These are phyloP conservation scores for Drosophila neocordata DNA, from an alignment of 1,140 invertebrate species.

Conservation along the genomic window DNA sequence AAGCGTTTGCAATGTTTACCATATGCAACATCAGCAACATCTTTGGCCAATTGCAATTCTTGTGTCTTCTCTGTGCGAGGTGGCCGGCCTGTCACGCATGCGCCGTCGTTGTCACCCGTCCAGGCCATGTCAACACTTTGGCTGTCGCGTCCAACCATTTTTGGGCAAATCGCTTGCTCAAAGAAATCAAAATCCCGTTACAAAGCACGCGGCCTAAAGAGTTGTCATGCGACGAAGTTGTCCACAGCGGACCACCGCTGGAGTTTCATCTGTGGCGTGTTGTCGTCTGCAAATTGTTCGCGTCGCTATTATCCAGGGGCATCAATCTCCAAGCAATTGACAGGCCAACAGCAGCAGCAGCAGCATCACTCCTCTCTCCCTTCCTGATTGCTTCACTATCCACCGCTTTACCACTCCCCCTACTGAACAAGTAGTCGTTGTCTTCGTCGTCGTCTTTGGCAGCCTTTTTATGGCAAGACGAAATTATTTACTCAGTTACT, in stretches of 20 bases:
- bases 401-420: slow-evolving; percentile 19
- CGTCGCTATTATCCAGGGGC: slow-evolving; percentile 80
- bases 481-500: slow-evolving; percentile 74
- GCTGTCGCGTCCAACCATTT: slow-evolving; percentile 55
- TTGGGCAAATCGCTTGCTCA: slow-evolving; percentile 77
- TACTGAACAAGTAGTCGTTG: slow-evolving; percentile 8
- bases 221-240: slow-evolving; percentile 70
- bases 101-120: slow-evolving; percentile 73
- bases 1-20: slow-evolving; percentile 62
- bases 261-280: slow-evolving; percentile 54
- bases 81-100: slow-evolving; percentile 70
- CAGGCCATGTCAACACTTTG: slow-evolving; percentile 65
- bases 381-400: not conserved
- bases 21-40: slow-evolving; percentile 36
- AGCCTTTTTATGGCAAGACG: slow-evolving; percentile 72
- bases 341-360: slow-evolving; percentile 37
- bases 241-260: slow-evolving; percentile 65
- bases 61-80: slow-evolving; percentile 16
- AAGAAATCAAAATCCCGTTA: slow-evolving; percentile 41
- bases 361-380: not conserved
- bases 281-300: slow-evolving; percentile 79
- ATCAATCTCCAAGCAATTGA: slow-evolving; percentile 76
- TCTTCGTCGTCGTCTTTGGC: slow-evolving; percentile 33
- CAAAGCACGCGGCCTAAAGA: slow-evolving; percentile 57
- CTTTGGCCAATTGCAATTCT: not conserved